Evolutionary conservation across 2,113 vertebrate species (phyloP).

Genomic region (Chrysochloris asiatica): DNA sequence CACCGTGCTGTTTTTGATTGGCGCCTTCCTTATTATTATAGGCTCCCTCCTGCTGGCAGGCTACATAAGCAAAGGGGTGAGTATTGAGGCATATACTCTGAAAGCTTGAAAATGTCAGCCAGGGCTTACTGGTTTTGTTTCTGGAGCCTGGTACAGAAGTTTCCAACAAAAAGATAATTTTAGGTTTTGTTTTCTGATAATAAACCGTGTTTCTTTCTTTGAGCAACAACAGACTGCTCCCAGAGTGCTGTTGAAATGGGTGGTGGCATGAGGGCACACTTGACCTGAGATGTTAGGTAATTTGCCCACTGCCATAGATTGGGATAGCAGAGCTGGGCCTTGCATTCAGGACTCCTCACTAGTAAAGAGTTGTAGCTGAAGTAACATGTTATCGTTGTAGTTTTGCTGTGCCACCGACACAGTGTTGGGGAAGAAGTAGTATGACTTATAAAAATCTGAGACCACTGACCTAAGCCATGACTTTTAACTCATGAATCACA

Average conservation of each 20-base stretch:
- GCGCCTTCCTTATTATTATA: conserved; percentile 94
- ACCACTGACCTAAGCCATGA: no score
- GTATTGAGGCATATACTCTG: conserved; percentile 51
- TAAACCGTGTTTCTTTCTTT: background rate
- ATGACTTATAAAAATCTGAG: no score
- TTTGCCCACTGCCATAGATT: no score
- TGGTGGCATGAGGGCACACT: background rate
- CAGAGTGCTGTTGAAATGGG: background rate
- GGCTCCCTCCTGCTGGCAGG: conserved; percentile 94
- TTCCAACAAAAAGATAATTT: conserved; percentile 21
- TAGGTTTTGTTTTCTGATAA: background rate
- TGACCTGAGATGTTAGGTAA: no score
- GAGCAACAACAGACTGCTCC: background rate
- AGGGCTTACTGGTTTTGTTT: background rate
- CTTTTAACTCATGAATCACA: no score
- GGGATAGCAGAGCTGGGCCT: no score
- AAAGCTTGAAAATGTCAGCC: background rate
- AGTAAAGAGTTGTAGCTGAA: no score
- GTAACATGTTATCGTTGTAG: no score
- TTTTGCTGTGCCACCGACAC: no score
- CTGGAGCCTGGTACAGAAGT: background rate
- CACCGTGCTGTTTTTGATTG: conserved; percentile 93
- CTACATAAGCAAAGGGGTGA: conserved; percentile 94
- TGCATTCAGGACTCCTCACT: no score
- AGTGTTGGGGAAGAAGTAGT: no score